These are phyloP conservation scores for Prinia subflava DNA, from an alignment of 2,113 vertebrate genomes.

Conservation along the genomic window DNA sequence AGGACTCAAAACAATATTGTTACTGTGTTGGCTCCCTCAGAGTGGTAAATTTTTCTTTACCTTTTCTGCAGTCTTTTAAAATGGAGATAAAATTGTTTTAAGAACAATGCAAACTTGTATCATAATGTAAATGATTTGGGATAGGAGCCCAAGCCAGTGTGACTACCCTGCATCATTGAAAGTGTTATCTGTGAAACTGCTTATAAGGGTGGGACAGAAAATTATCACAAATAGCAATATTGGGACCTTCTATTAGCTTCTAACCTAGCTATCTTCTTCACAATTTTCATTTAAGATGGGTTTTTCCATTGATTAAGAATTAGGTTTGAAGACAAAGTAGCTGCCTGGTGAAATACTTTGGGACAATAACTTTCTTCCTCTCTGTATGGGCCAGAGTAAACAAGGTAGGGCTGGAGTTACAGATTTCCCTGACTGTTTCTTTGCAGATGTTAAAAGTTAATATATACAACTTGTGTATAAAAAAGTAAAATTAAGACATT, in stretches of 20 bases:
- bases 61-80: background rate
- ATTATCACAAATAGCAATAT: background rate
- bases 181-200: background rate
- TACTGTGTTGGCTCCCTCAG: background rate
- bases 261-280: background rate
- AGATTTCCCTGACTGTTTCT: background rate
- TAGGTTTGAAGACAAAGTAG: background rate
- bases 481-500: background rate
- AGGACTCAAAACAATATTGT: background rate
- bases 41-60: background rate
- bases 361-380: background rate
- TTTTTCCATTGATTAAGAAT: background rate
- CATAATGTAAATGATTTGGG: background rate
- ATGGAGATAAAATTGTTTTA: background rate
- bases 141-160: background rate
- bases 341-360: background rate
- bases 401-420: background rate
- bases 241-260: background rate
- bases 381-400: background rate
- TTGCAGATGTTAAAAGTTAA: background rate
- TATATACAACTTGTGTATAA: rapidly evolving
- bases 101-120: background rate
- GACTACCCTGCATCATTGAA: background rate
- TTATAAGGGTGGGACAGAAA: background rate
- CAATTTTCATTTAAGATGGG: background rate